These are phyloP conservation scores for Paramormyrops hopkinsi DNA, from an alignment of 2,797 vertebrate species.

Conservation along the genomic window DNA sequence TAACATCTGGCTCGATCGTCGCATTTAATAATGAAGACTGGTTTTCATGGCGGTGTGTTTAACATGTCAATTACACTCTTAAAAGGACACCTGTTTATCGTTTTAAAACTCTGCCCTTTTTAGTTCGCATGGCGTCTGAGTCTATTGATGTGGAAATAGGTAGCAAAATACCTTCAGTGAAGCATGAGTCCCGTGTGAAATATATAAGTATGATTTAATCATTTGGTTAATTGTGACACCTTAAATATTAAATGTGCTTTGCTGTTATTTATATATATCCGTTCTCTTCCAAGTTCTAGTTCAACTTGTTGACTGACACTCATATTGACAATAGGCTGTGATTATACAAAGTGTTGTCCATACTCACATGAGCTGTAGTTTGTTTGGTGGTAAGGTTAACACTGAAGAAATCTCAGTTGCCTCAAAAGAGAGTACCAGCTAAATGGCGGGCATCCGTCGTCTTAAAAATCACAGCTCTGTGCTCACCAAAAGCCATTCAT, in stretches of 20 bases:
- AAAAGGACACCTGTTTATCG: not conserved
- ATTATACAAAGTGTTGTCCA: not conserved
- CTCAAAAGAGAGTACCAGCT: not conserved
- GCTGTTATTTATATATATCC: not conserved
- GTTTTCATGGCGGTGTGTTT: conserved; percentile 10
- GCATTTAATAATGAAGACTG: conserved; percentile 1
- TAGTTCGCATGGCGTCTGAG: not conserved
- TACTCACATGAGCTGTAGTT: not conserved
- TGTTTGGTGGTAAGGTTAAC: not conserved
- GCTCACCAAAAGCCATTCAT: conserved; percentile 24
- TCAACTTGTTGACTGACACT: not conserved
- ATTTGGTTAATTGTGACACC: not conserved
- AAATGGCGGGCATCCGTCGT: conserved; percentile 14
- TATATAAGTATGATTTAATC: not conserved
- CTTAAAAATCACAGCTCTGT: conserved; percentile 31
- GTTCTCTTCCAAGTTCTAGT: not conserved
- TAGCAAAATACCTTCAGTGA: conserved; percentile 10
- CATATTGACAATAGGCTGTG: not conserved
- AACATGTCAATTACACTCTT: conserved; percentile 25
- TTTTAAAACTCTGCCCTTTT: conserved; percentile 6
- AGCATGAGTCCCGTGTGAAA: not conserved
- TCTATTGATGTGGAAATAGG: not conserved
- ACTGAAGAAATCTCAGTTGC: not conserved
- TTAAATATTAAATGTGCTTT: not conserved
- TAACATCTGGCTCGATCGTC: conserved; percentile 24